Conservation (phyloP, 2,113 vertebrate genomes). For the Bos javanicus region DNA sequence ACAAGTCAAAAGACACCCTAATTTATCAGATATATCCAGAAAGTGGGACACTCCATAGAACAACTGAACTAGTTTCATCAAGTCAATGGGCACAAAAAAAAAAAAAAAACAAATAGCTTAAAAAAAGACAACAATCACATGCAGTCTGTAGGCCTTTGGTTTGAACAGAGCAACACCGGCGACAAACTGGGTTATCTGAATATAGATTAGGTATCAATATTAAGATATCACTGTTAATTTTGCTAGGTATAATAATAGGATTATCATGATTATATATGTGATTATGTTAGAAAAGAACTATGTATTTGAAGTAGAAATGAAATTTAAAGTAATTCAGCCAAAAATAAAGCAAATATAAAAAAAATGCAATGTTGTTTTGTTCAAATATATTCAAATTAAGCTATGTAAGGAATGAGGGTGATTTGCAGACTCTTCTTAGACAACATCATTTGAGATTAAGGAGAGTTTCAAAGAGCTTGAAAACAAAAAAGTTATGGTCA, state of each 20-base stretch:
- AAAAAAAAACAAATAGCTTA: not conserved
- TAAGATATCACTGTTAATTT: not conserved
- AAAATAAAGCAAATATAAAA: not conserved
- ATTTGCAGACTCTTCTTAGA: not conserved
- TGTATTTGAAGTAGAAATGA: not conserved
- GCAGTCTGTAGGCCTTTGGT: not conserved
- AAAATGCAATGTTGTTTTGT: not conserved
- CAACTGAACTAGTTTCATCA: not conserved
- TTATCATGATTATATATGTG: not conserved
- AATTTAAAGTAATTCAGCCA: conserved; percentile 12
- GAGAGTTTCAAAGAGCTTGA: not conserved
- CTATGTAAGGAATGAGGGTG: not conserved
- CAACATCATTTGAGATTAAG: not conserved
- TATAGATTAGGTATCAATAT: not conserved
- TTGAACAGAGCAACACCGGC: not conserved
- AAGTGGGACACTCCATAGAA: not conserved
- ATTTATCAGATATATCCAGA: not conserved
- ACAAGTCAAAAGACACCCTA: not conserved
- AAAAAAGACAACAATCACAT: not conserved
- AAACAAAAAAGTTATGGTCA: not conserved
- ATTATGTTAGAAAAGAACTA: not conserved
- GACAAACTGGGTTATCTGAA: not conserved
- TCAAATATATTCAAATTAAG: not conserved
- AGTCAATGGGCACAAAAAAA: not conserved
- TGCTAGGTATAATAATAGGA: not conserved